A percentile compares a stretch with the other conserved stretches of the same genome.
phyloP scores from a whole-genome alignment of 2,113 vertebrate species.

The Benitochromis conjunctus region DNA sequence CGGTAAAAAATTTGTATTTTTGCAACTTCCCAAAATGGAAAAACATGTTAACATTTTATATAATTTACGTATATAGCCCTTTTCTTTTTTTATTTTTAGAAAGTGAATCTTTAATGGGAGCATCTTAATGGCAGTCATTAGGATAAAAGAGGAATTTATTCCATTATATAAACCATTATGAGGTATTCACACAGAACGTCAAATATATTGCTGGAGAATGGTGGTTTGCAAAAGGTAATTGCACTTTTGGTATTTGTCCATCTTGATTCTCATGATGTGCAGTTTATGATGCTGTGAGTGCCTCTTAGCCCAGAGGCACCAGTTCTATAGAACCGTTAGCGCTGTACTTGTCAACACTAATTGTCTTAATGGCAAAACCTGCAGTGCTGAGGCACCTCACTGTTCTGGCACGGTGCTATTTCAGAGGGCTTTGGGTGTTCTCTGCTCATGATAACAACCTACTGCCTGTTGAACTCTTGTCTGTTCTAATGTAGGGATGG shows the following conservation, averaged over 20 bases:
- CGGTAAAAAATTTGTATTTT: neutral
- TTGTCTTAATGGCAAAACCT: slow-evolving; percentile 65
- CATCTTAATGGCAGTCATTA: neutral
- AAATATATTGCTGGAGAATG: neutral
- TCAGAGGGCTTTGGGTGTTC: neutral
- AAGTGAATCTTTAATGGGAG: neutral
- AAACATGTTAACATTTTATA: neutral
- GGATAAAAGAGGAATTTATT: neutral
- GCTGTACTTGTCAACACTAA: slow-evolving; percentile 54
- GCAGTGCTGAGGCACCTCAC: slow-evolving; percentile 27
- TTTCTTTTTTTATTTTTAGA: neutral
- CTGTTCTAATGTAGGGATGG: neutral
- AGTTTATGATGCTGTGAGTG: neutral
- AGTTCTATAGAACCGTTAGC: slow-evolving; percentile 34
- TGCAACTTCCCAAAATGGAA: neutral
- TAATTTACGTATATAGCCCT: neutral
- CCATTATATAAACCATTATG: neutral
- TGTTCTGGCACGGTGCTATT: neutral
- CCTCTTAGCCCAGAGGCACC: slow-evolving; percentile 23
- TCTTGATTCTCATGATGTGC: neutral
- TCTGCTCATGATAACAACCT: slow-evolving; percentile 47
- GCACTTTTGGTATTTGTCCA: neutral
- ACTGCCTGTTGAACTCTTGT: slow-evolving; percentile 28
- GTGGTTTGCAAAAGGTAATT: neutral
- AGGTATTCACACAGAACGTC: neutral